Percentiles rank a stretch among this genome's conserved stretches.
phyloP scores from a whole-genome alignment of 2,113 vertebrate species.

The Sinocyclocheilus anshuiensis region DNA sequence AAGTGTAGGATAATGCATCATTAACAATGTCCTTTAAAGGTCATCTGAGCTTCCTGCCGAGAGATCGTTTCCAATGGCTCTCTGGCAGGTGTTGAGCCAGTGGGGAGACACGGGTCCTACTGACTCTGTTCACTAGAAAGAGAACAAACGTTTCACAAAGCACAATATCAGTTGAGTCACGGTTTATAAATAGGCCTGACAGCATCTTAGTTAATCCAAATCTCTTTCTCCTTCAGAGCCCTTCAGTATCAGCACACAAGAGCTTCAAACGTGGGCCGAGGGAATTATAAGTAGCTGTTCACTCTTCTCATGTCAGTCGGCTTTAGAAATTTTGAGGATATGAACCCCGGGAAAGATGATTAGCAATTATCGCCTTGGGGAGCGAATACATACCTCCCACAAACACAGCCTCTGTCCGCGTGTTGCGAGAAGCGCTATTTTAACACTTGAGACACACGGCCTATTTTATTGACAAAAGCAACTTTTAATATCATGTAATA shows the following conservation, averaged over 20 bases:
- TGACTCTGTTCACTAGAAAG: slow-evolving; percentile 50
- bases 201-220: slow-evolving; percentile 35
- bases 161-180: slow-evolving; percentile 29
- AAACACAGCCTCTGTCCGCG: slow-evolving; percentile 7
- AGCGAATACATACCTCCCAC: slow-evolving; percentile 23
- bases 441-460: not conserved
- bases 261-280: slow-evolving; percentile 9
- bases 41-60: slow-evolving; percentile 70
- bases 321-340: slow-evolving; percentile 29
- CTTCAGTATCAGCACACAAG: not conserved
- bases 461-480: not conserved
- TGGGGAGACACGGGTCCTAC: slow-evolving; percentile 57
- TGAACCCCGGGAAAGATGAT: slow-evolving; percentile 15
- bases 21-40: slow-evolving; percentile 73
- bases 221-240: not conserved
- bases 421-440: not conserved
- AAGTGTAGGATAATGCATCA: slow-evolving; percentile 64
- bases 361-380: slow-evolving; percentile 13
- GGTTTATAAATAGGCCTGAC: slow-evolving; percentile 30
- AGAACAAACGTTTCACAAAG: not conserved
- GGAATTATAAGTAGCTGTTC: slow-evolving; percentile 24
- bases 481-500: not conserved
- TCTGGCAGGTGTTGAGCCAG: slow-evolving; percentile 69
- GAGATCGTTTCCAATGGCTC: slow-evolving; percentile 64
- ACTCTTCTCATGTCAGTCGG: slow-evolving; percentile 24